Percentiles rank a stretch among this genome's conserved stretches.
Evolutionary conservation across 2,113 vertebrate genomes (phyloP).

Genomic region (Eptesicus fuscus): DNA sequence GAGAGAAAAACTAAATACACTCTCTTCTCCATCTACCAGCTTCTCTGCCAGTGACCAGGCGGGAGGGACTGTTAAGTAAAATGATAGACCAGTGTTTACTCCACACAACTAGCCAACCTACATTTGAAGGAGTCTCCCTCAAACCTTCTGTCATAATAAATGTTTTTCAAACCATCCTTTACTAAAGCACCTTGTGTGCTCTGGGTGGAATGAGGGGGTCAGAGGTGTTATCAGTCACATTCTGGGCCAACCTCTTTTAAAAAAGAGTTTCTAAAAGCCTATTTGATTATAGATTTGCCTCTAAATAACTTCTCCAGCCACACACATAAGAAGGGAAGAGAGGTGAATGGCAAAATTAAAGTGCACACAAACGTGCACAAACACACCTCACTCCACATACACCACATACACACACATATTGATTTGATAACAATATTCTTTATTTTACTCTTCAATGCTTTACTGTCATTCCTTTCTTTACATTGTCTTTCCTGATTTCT

Average conservation of each 20-base stretch:
- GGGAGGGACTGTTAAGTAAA: background rate
- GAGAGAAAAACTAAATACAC: background rate
- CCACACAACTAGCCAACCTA: background rate
- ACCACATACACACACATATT: background rate
- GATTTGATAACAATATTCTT: background rate
- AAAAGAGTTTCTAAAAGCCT: background rate
- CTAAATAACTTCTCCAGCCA: background rate
- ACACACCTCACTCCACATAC: background rate
- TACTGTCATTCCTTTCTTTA: background rate
- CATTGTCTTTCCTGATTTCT: background rate
- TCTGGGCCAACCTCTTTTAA: background rate
- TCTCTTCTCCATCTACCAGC: background rate
- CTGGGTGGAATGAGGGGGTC: background rate
- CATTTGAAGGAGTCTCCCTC: background rate
- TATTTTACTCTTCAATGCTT: background rate
- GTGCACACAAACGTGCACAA: background rate
- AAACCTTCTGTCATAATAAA: background rate
- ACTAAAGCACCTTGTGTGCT: background rate
- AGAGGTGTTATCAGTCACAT: background rate
- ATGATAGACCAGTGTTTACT: background rate
- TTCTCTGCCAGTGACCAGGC: background rate
- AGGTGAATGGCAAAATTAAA: background rate
- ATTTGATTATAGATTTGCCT: background rate
- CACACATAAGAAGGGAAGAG: background rate
- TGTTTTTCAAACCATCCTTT: background rate